Base-by-base conservation (phyloP, 1,140 invertebrate species). In the Campodea augens region DNA sequence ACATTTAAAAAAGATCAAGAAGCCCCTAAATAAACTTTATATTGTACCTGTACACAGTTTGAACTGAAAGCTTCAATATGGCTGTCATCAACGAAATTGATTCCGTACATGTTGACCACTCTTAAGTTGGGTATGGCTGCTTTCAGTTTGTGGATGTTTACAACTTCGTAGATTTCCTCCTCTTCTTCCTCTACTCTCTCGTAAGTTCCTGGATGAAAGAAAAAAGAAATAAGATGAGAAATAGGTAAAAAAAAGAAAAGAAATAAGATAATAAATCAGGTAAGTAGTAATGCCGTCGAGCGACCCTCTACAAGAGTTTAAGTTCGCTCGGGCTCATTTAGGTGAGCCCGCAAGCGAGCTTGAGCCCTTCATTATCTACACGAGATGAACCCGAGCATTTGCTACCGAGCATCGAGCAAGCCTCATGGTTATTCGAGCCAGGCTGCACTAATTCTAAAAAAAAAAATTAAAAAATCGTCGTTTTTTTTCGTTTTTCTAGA, bases 121-220 rank as follows among this genome's bases (percentile, higher is more conserved):
- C 87, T 69, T 18, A 97, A 66, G 66, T 97, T 97, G 0, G 92
- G 91, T 0, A 89, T 90, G 0, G 89, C 90, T 12, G 85, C 87
- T 60, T 98, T 98, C 2, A 98, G 66, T 57, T 96, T 98, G 61
- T 97, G 91, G 18, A 99, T 90, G 61, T 99, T 98, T 51, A 99
- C 92, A 0, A 98, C 95, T 67, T 98, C 95, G 61, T 99, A 98
- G 53, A 97, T 92, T 69, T 98, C 93, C 60, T 99, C 96, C 58
- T 98, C 95, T 57, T 97, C 93, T 59, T 98, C 92, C 60, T 96
- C 92, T 4, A 96, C 79, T 60, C 95, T 95, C 58, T 99, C 96
- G 60, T 98, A 98, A 0, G 95, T 98, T 19, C 95, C 88, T 91
- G 58, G 4, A 60, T 52, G 42, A 47, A 43, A 44, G 40, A 22